These are phyloP conservation scores for Rhinoraja longicauda DNA, from an alignment of 2,797 vertebrate genomes.

Conservation along the genomic window DNA sequence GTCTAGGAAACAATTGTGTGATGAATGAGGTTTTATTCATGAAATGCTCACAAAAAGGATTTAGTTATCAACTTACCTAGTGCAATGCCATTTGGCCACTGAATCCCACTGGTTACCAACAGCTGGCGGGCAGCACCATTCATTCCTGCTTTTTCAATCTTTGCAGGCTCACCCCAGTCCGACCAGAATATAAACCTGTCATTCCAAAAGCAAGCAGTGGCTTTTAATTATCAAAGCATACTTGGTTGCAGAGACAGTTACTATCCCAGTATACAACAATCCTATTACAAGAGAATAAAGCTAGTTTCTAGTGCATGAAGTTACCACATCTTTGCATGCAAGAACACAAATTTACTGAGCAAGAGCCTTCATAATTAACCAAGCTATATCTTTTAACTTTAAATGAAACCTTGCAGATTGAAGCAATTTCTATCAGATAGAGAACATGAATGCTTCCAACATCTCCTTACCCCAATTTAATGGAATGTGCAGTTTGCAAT, in stretches of 20 bases:
- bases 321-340: not conserved
- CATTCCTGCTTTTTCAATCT: constrained; percentile 97
- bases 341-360: not conserved
- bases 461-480: not conserved
- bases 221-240: not conserved
- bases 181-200: constrained; percentile 92
- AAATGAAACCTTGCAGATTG: not conserved
- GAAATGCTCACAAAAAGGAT: not conserved
- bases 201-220: not conserved
- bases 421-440: not conserved
- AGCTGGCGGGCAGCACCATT: constrained; percentile 84
- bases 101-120: constrained; percentile 85
- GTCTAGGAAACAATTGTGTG: constrained; percentile 59
- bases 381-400: not conserved
- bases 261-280: too few relatives aligned
- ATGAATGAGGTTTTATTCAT: not conserved
- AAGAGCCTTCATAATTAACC: not conserved
- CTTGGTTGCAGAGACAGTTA: too few relatives aligned
- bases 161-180: constrained; percentile 95
- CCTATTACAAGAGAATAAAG: too few relatives aligned
- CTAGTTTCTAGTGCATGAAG: not conserved
- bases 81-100: constrained; percentile 94
- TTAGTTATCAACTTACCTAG: constrained; percentile 66
- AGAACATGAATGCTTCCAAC: not conserved
- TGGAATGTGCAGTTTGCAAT: too few relatives aligned